Evolutionary conservation across 2,113 vertebrate genomes (phyloP), one percentile per base, ranked within the genome.

Genomic region (Herpailurus yagouaroundi): DNA sequence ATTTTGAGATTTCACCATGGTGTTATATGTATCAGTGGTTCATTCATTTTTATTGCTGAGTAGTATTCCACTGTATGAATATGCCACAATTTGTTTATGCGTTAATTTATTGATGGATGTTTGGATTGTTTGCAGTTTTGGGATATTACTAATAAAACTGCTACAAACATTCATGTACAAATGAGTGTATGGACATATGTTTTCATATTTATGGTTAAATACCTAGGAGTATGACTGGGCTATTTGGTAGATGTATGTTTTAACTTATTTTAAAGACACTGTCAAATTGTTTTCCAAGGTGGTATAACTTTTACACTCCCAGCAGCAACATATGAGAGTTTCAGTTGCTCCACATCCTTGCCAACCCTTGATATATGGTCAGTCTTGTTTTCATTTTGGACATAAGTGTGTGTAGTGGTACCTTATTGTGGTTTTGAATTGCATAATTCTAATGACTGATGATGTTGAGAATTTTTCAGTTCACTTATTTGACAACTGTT

Each of bases 121-220:
- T 93, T 94, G 50, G 38, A 27, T 91, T 52, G 31, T 74, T 93
- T 93, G 64, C 10, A 95, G 13, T 86, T 96, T 96, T 96, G 15
- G 48, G 10, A 27, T 89, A 89, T 91, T 96, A 77, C 57, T 57
- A 89, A 73, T 82, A 96, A 94, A 97, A 36, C 77, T 96, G 71
- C 85, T 93, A 60, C 66, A 95, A 81, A 95, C 23, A 80, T 81
- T 94, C 69, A 94, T 94, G 73, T 64, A 71, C 77, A 95, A 89
- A 33, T 95, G 50, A 57, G 77, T 96, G 18, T 94, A 84, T 95
- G 55, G 68, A 89, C 36, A 71, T 86, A 50, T 48, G 19, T 91
- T 96, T 95, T 96, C 66, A 36, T 94, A 93, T 96, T 52, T 91
- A 88, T 96, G 41, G 23, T 50, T 57, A 94, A 80, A 85, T 93